Base-by-base conservation (phyloP, 2,888 invertebrate genomes). In the Xylophagus ater region DNA sequence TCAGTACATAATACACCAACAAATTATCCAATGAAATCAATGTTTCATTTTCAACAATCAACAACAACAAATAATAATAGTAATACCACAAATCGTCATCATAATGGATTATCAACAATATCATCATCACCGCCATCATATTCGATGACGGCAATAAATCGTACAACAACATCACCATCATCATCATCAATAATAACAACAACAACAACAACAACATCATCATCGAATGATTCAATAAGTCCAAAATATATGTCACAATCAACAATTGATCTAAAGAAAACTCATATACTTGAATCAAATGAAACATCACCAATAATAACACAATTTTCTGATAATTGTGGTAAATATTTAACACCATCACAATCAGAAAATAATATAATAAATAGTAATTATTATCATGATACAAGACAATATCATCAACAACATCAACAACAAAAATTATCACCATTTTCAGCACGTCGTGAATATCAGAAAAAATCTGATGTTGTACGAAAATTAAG, bases 231-330 rank as follows among this genome's bases (percentile, higher is more conserved):
- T 8, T 51, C 53, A 37, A 57, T 59, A 24, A 59, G 55, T 51
- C 55, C 55, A 13, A 57, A 58, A 43, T 57, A 53, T 48, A 53
- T 60, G 58, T 53, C 63, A 47, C 63, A 62, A 49, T 61, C 64
- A 21, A 60, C 56, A 19, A 54, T 62, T 37, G 65, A 65, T 54
- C 51, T 63, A 37, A 57, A 70, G 58, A 62, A 57, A 46, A 54
- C 53, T 42, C 56, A 58, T 42, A 56, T 57, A 43, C 57, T 64
- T 45, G 61, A 62, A 24, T 55, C 60, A 20, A 52, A 56, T 41
- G 63, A 64, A 41, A 60, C 36, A 15, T 30, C 23, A 12, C 14
- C 23, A 23, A 9, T 4, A 42, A 41, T 10, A 43, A 52, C 10
- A 4, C 18, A 10, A 49, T 52, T 13, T 34, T 37, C 10, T 25